These are phyloP conservation scores for Drosophila mimica DNA, from an alignment of 2,888 invertebrate genomes.

Conservation along the genomic window DNA sequence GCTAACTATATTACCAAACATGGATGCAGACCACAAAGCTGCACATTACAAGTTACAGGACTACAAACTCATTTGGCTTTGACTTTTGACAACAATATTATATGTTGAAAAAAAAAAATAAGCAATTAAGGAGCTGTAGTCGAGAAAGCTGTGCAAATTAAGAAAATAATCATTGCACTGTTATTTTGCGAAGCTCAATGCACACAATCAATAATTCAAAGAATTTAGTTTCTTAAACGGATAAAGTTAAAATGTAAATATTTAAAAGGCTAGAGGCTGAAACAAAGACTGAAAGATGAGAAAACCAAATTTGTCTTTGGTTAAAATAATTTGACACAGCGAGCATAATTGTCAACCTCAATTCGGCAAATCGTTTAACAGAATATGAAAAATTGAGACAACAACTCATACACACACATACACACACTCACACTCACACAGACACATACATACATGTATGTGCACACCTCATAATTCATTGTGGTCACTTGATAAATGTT, in stretches of 20 bases:
- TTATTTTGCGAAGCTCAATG: not conserved
- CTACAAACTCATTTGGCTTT: slow-evolving; percentile 1
- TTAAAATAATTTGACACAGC: not conserved
- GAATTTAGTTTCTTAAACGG: not conserved
- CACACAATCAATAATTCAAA: not conserved
- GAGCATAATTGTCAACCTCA: not conserved
- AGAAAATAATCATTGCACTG: not conserved
- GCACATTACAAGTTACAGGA: slow-evolving; percentile 14
- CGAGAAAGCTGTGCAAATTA: not conserved
- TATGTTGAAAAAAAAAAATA: not conserved
- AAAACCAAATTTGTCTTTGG: not conserved
- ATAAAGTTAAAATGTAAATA: not conserved
- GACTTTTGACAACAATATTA: not conserved
- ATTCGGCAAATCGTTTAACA: not conserved
- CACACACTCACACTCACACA: not conserved
- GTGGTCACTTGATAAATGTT: slow-evolving; percentile 67
- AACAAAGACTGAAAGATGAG: not conserved
- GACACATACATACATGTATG: not conserved
- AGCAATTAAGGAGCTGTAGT: not conserved
- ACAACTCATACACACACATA: not conserved
- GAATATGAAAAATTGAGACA: not conserved
- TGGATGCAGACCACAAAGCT: slow-evolving; percentile 23
- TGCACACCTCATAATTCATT: slow-evolving; percentile 20
- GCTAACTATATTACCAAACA: slow-evolving; percentile 62
- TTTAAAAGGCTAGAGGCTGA: not conserved